phyloP scores from a whole-genome alignment of 2,797 vertebrate species.

The Hemibagrus guttatus region DNA sequence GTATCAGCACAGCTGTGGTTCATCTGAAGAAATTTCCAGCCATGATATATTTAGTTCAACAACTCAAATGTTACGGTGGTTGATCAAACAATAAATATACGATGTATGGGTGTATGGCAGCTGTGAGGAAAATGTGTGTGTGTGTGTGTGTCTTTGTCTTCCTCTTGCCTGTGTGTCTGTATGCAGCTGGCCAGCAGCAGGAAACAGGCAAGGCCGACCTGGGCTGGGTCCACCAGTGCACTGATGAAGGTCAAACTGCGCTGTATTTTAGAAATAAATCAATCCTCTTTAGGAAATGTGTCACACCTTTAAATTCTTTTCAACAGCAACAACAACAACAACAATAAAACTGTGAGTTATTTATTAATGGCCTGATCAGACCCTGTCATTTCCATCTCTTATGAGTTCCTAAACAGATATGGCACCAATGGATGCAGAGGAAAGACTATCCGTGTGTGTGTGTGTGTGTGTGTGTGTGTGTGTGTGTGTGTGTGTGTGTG shows the following conservation, averaged over 20 bases:
- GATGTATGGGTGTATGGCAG: background rate
- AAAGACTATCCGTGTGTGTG: background rate
- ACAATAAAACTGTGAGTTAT: background rate
- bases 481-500: background rate
- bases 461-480: conserved; percentile 4
- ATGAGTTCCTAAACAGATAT: conserved; percentile 24
- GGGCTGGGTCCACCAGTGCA: background rate
- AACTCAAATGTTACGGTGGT: background rate
- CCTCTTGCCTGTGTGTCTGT: background rate
- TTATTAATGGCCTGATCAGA: background rate
- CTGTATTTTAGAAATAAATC: background rate
- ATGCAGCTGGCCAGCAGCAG: conserved; percentile 11
- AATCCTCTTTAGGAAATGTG: background rate
- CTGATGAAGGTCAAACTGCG: background rate
- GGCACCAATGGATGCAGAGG: background rate
- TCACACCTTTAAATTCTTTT: conserved; percentile 1
- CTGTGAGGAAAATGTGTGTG: background rate
- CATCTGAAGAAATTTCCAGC: too few species aligned
- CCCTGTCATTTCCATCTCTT: background rate
- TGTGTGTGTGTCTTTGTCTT: background rate
- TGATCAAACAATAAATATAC: background rate
- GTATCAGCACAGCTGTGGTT: background rate
- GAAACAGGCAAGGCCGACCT: conserved; percentile 1
- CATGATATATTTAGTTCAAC: too few species aligned
- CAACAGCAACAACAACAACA: background rate